Percentiles rank a stretch among this genome's conserved stretches.
Conservation (phyloP, 2,888 invertebrate species). For the Heliothis peltigera region DNA sequence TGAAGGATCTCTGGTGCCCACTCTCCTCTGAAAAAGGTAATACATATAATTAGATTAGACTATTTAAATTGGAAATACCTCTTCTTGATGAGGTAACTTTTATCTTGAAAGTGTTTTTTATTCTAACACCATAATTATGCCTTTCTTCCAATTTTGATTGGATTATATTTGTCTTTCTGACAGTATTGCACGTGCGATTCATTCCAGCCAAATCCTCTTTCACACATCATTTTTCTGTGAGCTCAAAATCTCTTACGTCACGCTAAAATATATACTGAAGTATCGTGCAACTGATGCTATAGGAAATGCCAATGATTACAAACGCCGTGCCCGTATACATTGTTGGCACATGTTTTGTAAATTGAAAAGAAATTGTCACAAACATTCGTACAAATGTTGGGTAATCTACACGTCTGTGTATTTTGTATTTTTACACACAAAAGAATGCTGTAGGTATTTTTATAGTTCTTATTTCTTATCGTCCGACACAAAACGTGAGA, state of each 20-base stretch:
- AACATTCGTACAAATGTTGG: background rate
- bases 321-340: background rate
- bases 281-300: constrained; percentile 5
- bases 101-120: too few relatives aligned
- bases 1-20: constrained; percentile 94
- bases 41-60: background rate
- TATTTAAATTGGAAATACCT: background rate
- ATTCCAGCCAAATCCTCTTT: too few relatives aligned
- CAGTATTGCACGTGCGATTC: too few relatives aligned
- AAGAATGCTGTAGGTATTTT: constrained; percentile 12
- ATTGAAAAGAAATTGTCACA: constrained; percentile 4
- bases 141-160: too few relatives aligned
- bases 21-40: constrained; percentile 91
- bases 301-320: background rate
- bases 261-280: background rate
- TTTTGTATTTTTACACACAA: constrained; percentile 8
- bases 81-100: too few relatives aligned
- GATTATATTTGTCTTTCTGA: too few relatives aligned
- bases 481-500: constrained; percentile 3
- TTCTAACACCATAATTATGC: too few relatives aligned
- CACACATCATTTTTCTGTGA: too few relatives aligned
- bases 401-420: background rate
- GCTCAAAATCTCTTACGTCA: background rate
- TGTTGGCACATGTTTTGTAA: constrained; percentile 9
- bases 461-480: constrained; percentile 2